Conservation (phyloP, 1,140 invertebrate species). For the Rhagoletis zephyria region DNA sequence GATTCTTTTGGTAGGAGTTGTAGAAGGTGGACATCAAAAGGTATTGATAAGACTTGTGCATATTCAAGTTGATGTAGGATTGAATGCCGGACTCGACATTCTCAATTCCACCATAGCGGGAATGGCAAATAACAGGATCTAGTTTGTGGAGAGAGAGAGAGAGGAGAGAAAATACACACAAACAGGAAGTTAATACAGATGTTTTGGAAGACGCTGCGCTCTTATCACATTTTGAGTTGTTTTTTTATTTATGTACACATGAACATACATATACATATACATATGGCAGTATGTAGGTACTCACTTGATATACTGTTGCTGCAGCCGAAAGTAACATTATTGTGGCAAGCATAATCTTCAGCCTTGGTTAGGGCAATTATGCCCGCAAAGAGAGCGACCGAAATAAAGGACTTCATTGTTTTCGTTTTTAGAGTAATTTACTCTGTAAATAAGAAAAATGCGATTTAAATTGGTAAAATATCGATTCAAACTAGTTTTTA, state of each 20-base stretch:
- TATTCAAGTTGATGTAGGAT: constrained; percentile 78
- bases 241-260: not conserved
- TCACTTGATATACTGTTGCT: constrained; percentile 60
- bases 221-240: no score
- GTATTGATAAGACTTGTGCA: constrained; percentile 82
- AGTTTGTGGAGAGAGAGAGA: not conserved
- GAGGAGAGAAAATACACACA: not conserved
- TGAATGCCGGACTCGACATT: constrained; percentile 74
- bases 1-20: constrained; percentile 83
- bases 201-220: no score
- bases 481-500: no score
- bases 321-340: constrained; percentile 77
- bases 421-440: constrained; percentile 62
- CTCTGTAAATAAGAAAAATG: constrained; percentile 23
- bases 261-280: not conserved
- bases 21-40: constrained; percentile 84
- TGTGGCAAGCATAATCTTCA: constrained; percentile 77
- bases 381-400: constrained; percentile 75
- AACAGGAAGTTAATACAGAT: not conserved
- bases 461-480: not conserved
- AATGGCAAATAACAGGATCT: constrained; percentile 76
- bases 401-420: constrained; percentile 76
- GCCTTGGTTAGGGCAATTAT: constrained; percentile 74
- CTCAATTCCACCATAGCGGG: constrained; percentile 79
- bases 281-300: not conserved